Evolutionary conservation across 2,113 vertebrate genomes (phyloP).

Genomic region (Atractosteus spatula): DNA sequence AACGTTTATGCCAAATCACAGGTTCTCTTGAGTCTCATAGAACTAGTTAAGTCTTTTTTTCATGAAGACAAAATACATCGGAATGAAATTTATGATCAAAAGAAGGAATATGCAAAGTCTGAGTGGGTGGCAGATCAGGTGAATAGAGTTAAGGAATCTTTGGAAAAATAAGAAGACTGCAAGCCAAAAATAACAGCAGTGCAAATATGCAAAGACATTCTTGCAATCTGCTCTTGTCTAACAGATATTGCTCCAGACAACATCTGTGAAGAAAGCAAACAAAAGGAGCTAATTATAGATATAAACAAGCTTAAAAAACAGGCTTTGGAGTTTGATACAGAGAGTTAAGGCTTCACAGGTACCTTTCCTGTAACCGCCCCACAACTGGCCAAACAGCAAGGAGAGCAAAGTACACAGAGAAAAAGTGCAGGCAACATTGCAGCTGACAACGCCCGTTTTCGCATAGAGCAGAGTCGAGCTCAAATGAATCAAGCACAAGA

Average conservation of each 20-base stretch:
- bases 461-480: too few species aligned
- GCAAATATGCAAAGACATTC: slow-evolving; percentile 7
- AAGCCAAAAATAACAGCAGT: neutral
- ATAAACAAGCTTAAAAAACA: slow-evolving; percentile 16
- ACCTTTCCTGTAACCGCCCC: neutral
- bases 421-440: too few species aligned
- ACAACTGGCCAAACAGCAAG: too few species aligned
- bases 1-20: too few species aligned
- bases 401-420: too few species aligned
- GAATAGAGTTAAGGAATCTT: neutral
- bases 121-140: too few species aligned
- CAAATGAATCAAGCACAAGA: slow-evolving; percentile 2
- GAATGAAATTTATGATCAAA: slow-evolving; percentile 29
- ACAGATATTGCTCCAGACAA: slow-evolving; percentile 6
- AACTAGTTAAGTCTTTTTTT: too few species aligned
- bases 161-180: slow-evolving; percentile 14
- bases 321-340: slow-evolving; percentile 21
- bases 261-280: slow-evolving; percentile 3
- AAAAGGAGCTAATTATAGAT: neutral
- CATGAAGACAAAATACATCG: neutral
- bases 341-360: slow-evolving; percentile 23
- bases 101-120: neutral
- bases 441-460: too few species aligned
- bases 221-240: slow-evolving; percentile 25
- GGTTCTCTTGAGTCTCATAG: too few species aligned